These are phyloP conservation scores for Cataglyphis livida DNA, from an alignment of 2,888 invertebrate genomes.

Conservation along the genomic window DNA sequence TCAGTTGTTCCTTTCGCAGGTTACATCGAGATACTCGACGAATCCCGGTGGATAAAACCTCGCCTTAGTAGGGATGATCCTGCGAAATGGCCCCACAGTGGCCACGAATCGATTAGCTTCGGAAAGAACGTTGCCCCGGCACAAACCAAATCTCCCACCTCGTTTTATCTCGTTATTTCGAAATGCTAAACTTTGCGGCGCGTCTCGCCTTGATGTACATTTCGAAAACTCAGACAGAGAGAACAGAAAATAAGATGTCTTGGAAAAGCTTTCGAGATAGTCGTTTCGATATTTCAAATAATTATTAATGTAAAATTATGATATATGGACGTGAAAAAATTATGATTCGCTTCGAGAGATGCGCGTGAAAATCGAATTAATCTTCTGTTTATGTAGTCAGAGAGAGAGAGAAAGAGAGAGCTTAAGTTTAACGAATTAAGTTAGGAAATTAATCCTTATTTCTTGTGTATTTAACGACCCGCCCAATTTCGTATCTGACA, in stretches of 20 bases:
- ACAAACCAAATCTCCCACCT: conserved; percentile 47
- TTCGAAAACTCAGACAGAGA: neutral
- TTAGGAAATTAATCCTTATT: conserved; percentile 1
- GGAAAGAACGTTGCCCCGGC: conserved; percentile 29
- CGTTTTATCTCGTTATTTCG: conserved; percentile 48
- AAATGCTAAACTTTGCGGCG: conserved; percentile 33
- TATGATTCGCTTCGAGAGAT: neutral
- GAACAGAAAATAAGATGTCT: neutral
- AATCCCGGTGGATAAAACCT: conserved; percentile 64
- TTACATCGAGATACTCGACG: conserved; percentile 64
- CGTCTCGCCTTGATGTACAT: neutral
- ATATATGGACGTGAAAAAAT: neutral
- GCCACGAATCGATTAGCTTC: conserved; percentile 61
- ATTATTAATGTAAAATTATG: neutral
- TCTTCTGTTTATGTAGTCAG: neutral
- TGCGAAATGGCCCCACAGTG: conserved; percentile 66
- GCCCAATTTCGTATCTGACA: neutral
- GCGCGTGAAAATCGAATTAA: conserved; percentile 31
- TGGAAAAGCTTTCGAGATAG: neutral
- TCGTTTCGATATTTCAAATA: neutral
- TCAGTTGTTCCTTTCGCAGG: conserved; percentile 68
- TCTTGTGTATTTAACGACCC: neutral
- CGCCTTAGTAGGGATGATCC: conserved; percentile 68
- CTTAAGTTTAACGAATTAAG: conserved; percentile 21
- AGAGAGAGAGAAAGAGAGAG: neutral